Conservation (phyloP, 2,888 invertebrate species). For the Anoplius nigerrimus region DNA sequence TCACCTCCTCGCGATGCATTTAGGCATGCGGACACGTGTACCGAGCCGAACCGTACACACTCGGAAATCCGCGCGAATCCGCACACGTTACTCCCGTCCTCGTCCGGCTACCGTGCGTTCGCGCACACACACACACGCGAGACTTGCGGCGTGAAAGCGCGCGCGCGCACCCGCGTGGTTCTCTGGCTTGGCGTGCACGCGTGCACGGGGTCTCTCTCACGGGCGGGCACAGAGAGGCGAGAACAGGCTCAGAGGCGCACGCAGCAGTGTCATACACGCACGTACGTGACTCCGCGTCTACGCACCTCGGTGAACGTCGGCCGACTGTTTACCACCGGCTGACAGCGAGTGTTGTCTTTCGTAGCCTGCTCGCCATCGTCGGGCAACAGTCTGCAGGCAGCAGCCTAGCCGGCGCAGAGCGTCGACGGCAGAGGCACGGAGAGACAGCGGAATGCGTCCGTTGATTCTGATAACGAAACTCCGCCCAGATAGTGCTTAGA, state of each 20-base stretch:
- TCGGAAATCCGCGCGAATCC: no score
- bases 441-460: conserved; percentile 36
- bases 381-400: no score
- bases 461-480: conserved; percentile 48
- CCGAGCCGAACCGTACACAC: not conserved
- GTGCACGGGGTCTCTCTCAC: no score
- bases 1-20: not conserved
- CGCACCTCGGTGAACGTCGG: conserved; percentile 55
- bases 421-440: conserved; percentile 20
- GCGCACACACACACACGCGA: no score
- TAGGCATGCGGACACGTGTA: not conserved
- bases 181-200: not conserved
- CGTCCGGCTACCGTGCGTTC: no score
- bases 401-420: conserved; percentile 15
- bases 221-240: no score
- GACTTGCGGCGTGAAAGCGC: no score
- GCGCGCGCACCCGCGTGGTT: conserved; percentile 10
- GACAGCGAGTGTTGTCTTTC: conserved; percentile 34
- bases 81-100: no score
- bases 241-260: conserved; percentile 9
- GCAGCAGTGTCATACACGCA: not conserved
- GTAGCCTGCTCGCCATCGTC: conserved; percentile 26
- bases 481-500: conserved; percentile 31
- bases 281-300: conserved; percentile 38
- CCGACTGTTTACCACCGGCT: conserved; percentile 61